These are phyloP conservation scores for Metaphire vulgaris DNA, from an alignment of 1,140 invertebrate species.

Conservation along the genomic window DNA sequence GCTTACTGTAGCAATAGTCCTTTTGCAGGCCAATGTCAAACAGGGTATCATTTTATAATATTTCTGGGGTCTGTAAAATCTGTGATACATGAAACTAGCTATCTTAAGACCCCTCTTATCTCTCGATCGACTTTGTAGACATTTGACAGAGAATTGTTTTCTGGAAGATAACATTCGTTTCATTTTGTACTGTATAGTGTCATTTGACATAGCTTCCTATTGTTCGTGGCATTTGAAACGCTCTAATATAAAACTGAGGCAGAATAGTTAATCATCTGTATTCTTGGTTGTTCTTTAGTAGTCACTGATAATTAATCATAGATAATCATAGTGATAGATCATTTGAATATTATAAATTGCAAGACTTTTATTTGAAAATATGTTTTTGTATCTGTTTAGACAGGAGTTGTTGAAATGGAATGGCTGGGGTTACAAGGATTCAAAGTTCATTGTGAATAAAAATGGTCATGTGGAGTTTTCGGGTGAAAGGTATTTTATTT, in stretches of 20 bases:
- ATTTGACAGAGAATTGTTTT: too few species aligned
- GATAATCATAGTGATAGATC: too few species aligned
- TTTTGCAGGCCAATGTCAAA: too few species aligned
- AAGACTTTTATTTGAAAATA: background rate
- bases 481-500: constrained; percentile 61
- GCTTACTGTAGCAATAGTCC: too few species aligned
- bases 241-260: background rate
- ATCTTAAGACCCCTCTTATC: too few species aligned
- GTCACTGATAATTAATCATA: background rate
- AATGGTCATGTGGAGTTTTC: constrained; percentile 65
- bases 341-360: background rate
- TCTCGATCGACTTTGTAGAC: too few species aligned
- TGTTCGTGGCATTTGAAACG: background rate
- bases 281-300: background rate
- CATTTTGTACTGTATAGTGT: too few species aligned
- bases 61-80: too few species aligned
- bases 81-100: too few species aligned
- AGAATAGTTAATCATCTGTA: background rate
- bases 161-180: too few species aligned
- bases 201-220: too few species aligned
- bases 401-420: constrained; percentile 79
- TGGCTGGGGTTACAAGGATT: constrained; percentile 97
- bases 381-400: constrained; percentile 35
- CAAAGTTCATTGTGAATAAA: constrained; percentile 64
- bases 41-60: too few species aligned